phyloP scores from a whole-genome alignment of 1,140 invertebrate species.

The Venturia canescens region DNA sequence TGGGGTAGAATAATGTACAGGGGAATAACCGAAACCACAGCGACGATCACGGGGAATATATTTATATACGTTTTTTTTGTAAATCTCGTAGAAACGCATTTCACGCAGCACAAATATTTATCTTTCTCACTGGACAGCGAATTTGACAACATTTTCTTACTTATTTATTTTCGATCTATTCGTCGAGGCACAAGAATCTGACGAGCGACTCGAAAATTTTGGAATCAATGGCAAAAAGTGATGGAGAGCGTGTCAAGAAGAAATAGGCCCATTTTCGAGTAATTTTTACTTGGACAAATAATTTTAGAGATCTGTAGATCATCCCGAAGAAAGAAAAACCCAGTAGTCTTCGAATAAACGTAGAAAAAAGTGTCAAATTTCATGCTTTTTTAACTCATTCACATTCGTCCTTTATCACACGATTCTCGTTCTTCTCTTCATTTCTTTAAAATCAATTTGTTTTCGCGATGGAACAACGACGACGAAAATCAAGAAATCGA shows the following conservation, averaged over 20 bases:
- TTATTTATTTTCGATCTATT: not conserved
- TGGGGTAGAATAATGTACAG: slow-evolving; percentile 27
- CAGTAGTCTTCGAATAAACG: not conserved
- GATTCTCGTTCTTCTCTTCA: not conserved
- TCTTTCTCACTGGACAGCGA: slow-evolving; percentile 18
- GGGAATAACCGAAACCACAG: slow-evolving; percentile 27
- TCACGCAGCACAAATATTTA: slow-evolving; percentile 11
- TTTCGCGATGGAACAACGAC: not conserved
- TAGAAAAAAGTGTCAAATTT: not conserved
- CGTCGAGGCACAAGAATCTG: not conserved
- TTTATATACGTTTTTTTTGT: too few species aligned
- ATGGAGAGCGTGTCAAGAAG: too few species aligned
- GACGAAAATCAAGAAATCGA: not conserved
- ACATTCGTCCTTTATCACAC: too few species aligned
- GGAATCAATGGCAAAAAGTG: not conserved
- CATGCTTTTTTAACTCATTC: not conserved
- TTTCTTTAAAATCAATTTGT: not conserved
- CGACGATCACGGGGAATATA: not conserved
- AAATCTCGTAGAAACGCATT: slow-evolving; percentile 1
- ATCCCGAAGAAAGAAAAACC: too few species aligned
- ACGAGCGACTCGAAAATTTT: not conserved
- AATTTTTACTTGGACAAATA: too few species aligned
- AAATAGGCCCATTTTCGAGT: too few species aligned
- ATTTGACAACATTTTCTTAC: not conserved
- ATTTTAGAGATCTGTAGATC: too few species aligned